Base-by-base conservation (phyloP, 2,888 invertebrate species). In the Epinotia ramella region DNA sequence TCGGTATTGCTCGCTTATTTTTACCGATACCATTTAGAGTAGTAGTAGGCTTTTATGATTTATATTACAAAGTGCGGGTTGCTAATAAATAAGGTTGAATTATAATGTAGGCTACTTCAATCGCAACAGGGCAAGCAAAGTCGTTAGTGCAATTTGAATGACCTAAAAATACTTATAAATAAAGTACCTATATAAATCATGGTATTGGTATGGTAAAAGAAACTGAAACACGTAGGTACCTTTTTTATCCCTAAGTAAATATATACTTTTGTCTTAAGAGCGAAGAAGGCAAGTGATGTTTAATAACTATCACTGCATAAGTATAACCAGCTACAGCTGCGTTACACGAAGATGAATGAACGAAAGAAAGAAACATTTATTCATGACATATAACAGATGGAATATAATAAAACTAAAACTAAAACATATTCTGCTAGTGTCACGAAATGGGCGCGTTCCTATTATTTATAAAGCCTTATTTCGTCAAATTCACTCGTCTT, bases 41-140 rank as follows among this genome's bases (percentile, higher is more conserved):
- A 87, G 84, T 80, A 83, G 84, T 80, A 83, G 84, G 85, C 86
- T 86, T 84, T 85, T 86, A 84, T 82, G 80, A 82, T 88, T 86
- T 84, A 83, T 85, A 73, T 59, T 67, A 82, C 82, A 80, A 81
- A 76, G 78, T 80, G 78, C 79, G 63, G 76, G 77, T 80, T 80
- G 73, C 67, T 77, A 73, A 76, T 73, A 75, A 72, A 71, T 73
- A 69, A 57, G 76, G 59, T 59, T 60, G 60, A 53, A 69, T 53
- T 62, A 40, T 66, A 66, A 60, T 56, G 66, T 56, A 46, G 66
- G 59, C 57, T 65, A 57, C 73, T 68, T 68, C 53, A 73, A 44
- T 60, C n/a, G 56, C 53, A 46, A 69, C 60, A 69, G 56, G 13
- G 69, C 53, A 18, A 53, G 33, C 53, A 66, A 66, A 66, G n/a